Evolutionary conservation across 2,888 invertebrate genomes (phyloP).

Genomic region (Theretra japonica): DNA sequence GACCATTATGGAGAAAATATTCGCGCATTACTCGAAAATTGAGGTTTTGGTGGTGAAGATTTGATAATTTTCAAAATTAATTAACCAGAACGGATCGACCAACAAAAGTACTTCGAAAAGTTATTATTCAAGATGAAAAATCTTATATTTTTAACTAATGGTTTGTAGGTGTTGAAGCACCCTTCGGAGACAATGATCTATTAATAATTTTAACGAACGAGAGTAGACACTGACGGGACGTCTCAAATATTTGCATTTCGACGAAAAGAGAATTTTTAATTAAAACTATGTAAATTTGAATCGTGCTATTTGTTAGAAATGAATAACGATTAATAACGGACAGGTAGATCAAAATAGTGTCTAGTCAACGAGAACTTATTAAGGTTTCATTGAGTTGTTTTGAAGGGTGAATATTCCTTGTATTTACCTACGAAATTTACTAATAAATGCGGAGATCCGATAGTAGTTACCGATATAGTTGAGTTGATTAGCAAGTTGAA

Average conservation of each 20-base stretch:
- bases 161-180: background rate
- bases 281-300: slow-evolving; percentile 13
- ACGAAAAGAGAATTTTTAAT: slow-evolving; percentile 14
- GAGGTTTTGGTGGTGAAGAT: background rate
- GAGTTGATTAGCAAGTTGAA: too few relatives aligned
- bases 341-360: background rate
- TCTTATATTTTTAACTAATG: background rate
- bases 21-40: background rate
- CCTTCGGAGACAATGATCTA: background rate
- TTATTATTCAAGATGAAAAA: too few relatives aligned
- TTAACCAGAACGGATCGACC: too few relatives aligned
- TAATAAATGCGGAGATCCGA: too few relatives aligned
- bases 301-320: background rate
- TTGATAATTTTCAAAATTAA: background rate
- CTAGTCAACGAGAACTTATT: background rate
- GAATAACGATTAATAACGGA: background rate
- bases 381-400: background rate
- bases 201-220: slow-evolving; percentile 7
- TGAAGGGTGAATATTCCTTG: background rate
- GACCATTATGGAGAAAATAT: slow-evolving; percentile 16
- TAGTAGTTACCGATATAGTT: too few relatives aligned
- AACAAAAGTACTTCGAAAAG: too few relatives aligned
- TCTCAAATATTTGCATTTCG: slow-evolving; percentile 11
- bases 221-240: background rate
- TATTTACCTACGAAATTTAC: too few relatives aligned